Percentiles rank a stretch among this genome's conserved stretches.
Conservation (phyloP, 2,888 invertebrate species). For the Chironomus tentans region DNA sequence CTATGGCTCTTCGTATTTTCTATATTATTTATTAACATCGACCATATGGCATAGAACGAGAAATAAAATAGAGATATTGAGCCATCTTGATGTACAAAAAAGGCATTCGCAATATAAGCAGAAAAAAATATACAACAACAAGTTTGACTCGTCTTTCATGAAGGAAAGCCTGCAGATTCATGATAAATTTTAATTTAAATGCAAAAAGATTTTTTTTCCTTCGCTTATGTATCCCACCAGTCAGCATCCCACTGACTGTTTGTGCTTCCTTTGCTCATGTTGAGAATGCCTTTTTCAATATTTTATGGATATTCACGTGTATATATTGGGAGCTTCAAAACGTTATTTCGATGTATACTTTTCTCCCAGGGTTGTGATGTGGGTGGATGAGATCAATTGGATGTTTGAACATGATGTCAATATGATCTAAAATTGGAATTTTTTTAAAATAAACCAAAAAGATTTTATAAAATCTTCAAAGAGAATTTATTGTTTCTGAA, state of each 20-base stretch:
- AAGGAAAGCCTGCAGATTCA: neutral
- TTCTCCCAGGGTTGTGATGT: neutral
- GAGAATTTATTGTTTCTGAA: too few relatives aligned
- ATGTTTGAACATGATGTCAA: too few relatives aligned
- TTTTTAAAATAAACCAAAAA: too few relatives aligned
- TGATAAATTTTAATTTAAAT: conserved; percentile 17
- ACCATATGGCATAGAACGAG: neutral
- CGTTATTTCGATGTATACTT: neutral
- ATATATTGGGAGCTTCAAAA: neutral
- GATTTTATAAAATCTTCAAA: too few relatives aligned
- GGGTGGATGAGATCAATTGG: too few relatives aligned
- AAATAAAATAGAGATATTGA: neutral
- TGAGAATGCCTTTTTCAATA: neutral
- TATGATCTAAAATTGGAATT: too few relatives aligned
- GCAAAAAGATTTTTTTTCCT: neutral
- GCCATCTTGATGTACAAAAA: neutral
- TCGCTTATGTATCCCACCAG: neutral
- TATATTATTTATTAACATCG: neutral
- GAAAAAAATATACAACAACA: neutral
- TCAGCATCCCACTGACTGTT: neutral
- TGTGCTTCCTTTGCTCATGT: neutral
- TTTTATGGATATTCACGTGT: too few relatives aligned
- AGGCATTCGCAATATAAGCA: neutral
- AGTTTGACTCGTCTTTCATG: neutral
- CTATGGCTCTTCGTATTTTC: neutral